Evolutionary conservation across 2,797 vertebrate genomes (phyloP).

Genomic region (Lycodopsis pacificus): DNA sequence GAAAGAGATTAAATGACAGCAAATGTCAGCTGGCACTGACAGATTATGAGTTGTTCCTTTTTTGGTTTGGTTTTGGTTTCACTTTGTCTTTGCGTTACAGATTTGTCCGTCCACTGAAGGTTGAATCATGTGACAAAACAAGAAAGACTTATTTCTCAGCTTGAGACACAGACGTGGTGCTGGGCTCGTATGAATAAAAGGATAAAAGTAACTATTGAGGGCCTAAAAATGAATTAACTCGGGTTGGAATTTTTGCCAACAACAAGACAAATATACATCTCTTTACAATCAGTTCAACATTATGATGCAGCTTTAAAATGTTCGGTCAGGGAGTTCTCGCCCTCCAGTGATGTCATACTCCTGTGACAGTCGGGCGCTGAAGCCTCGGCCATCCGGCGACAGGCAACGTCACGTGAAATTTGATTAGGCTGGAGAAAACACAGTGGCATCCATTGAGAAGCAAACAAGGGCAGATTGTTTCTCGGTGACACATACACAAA

Average conservation of each 20-base stretch:
- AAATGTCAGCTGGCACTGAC: slow-evolving; percentile 31
- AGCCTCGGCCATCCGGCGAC: slow-evolving; percentile 49
- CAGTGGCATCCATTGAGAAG: slow-evolving; percentile 77
- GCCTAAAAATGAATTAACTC: slow-evolving; percentile 42
- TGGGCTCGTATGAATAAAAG: slow-evolving; percentile 29
- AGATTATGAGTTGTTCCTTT: slow-evolving; percentile 30
- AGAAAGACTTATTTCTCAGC: slow-evolving; percentile 7
- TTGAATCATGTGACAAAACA: background rate
- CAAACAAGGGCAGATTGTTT: slow-evolving; percentile 80
- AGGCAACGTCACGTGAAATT: slow-evolving; percentile 75
- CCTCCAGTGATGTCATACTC: slow-evolving; percentile 65
- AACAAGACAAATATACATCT: slow-evolving; percentile 4
- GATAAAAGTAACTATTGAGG: slow-evolving; percentile 13
- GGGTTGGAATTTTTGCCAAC: background rate
- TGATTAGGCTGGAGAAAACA: slow-evolving; percentile 80
- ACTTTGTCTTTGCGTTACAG: slow-evolving; percentile 5
- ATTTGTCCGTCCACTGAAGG: slow-evolving; percentile 8
- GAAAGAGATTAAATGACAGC: slow-evolving; percentile 43
- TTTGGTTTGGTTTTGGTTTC: background rate
- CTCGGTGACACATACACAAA: slow-evolving; percentile 41
- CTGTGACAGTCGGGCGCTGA: slow-evolving; percentile 51
- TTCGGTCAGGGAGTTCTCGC: slow-evolving; percentile 40
- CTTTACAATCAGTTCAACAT: slow-evolving; percentile 9
- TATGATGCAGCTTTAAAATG: slow-evolving; percentile 22
- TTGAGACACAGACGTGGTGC: slow-evolving; percentile 6